phyloP scores from a whole-genome alignment of 2,888 invertebrate genomes.

The Apantesis nais region DNA sequence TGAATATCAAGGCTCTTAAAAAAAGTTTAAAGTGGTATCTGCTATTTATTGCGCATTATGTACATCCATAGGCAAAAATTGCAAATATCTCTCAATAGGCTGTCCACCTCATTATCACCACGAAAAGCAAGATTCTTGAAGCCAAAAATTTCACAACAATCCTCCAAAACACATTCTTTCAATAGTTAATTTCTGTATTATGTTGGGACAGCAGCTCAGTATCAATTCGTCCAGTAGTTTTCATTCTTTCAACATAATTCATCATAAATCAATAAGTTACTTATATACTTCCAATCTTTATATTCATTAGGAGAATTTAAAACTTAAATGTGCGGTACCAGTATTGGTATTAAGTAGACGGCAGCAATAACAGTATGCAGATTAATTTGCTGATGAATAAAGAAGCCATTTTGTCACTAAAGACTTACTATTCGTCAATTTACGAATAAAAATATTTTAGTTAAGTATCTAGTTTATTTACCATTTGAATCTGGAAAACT shows the following conservation, averaged over 20 bases:
- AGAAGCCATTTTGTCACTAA: constrained; percentile 41
- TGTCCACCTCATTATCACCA: constrained; percentile 34
- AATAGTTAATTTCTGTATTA: constrained; percentile 19
- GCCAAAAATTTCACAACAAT: constrained; percentile 20
- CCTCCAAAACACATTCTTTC: background rate
- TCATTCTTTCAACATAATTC: constrained; percentile 33
- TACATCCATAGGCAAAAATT: too few species aligned
- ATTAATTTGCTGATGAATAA: constrained; percentile 34
- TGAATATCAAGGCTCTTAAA: too few species aligned
- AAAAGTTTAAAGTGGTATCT: too few species aligned
- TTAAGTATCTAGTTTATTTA: too few species aligned
- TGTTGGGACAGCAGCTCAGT: constrained; percentile 10
- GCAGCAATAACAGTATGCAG: constrained; percentile 36
- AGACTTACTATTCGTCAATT: constrained; percentile 33
- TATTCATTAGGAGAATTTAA: constrained; percentile 30
- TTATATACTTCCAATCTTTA: constrained; percentile 35
- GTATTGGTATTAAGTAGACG: constrained; percentile 27
- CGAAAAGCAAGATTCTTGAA: constrained; percentile 39
- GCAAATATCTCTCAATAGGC: too few species aligned
- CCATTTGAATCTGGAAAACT: too few species aligned
- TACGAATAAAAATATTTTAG: constrained; percentile 38
- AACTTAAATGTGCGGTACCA: constrained; percentile 19
- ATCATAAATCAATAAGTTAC: constrained; percentile 27
- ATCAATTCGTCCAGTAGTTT: constrained; percentile 31
- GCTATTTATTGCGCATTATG: too few species aligned